Conservation (phyloP, 2,113 vertebrate species). For the Ochotona curzoniae region DNA sequence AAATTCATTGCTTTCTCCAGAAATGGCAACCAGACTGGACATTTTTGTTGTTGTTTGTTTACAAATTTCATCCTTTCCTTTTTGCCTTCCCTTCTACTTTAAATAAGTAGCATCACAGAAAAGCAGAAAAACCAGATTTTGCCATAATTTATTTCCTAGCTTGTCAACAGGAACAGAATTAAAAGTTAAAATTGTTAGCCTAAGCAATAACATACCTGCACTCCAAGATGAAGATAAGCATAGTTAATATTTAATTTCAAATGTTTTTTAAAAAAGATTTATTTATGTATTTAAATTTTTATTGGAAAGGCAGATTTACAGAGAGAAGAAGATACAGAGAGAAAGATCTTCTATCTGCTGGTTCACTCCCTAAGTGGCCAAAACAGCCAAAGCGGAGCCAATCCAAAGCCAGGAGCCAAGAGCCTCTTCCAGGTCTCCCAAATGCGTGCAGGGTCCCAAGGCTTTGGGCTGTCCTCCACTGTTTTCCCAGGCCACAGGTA, state of each 20-base stretch:
- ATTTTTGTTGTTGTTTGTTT: background rate
- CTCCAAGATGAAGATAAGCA: background rate
- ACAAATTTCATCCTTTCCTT: slow-evolving; percentile 26
- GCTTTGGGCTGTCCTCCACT: no score
- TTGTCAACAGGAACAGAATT: slow-evolving; percentile 42
- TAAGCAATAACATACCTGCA: background rate
- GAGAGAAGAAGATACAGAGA: no score
- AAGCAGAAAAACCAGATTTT: background rate
- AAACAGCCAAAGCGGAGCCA: no score
- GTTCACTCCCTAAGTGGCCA: no score
- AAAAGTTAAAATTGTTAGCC: slow-evolving; percentile 34
- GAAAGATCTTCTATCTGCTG: no score
- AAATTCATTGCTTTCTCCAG: background rate
- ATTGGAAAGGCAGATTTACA: no score
- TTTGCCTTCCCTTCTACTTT: background rate
- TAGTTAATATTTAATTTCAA: slow-evolving; percentile 16
- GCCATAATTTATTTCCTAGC: slow-evolving; percentile 30
- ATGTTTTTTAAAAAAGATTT: background rate
- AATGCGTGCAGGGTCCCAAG: no score
- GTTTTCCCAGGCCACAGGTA: no score
- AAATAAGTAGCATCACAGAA: slow-evolving; percentile 10
- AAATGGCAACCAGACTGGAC: slow-evolving; percentile 7
- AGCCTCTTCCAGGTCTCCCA: no score
- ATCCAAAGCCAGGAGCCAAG: no score
- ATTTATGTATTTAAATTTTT: no score